Base-by-base conservation (phyloP, 2,888 invertebrate genomes). In the Aricia artaxerxes region DNA sequence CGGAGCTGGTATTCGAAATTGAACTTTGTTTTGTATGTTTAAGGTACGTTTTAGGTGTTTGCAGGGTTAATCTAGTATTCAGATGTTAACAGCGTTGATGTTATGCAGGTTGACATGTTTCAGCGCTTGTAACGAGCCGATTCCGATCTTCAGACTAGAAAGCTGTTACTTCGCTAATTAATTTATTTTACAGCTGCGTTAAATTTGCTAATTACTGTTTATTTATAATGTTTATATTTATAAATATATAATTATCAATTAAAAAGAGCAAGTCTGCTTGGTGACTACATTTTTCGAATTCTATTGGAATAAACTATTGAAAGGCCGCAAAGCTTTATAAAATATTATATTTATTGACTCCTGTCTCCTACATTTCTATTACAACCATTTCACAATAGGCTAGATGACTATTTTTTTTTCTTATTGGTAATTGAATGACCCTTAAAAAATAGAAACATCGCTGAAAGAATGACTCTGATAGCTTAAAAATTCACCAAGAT, bases 61-160 rank as follows among this genome's bases (percentile, higher is more conserved):
- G 80, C 84, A 4, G 13, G 57, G 38, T 80, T 81, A 80, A 82
- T 82, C 82, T 81, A 82, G 80, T 80, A 87, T 88, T 89, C 87
- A 87, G 87, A 88, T 89, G 88, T 90, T 90, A 87, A 89, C 88
- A 87, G 88, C 90, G 90, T 89, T 89, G 87, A 91, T 88, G 88
- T 89, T 87, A 88, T 88, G 88, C 90, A 88, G 89, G 88, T 88
- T 89, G 87, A 88, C 87, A 89, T 89, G 88, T 89, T 88, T 80
- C 83, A 88, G 87, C 86, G 87, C 83, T 82, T 86, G 87, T 86
- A 84, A 85, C 86, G 87, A 90, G 90, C 89, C 87, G 87, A 87
- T 89, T 82, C 82, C 81, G 82, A 79, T 81, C 80, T 81, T 79
- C 77, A 78, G 64, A 78, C 49, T 64, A 16, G 49, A 78, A 64